Evolutionary conservation across 2,113 vertebrate genomes (phyloP).

Genomic region (Corythaeola cristata): DNA sequence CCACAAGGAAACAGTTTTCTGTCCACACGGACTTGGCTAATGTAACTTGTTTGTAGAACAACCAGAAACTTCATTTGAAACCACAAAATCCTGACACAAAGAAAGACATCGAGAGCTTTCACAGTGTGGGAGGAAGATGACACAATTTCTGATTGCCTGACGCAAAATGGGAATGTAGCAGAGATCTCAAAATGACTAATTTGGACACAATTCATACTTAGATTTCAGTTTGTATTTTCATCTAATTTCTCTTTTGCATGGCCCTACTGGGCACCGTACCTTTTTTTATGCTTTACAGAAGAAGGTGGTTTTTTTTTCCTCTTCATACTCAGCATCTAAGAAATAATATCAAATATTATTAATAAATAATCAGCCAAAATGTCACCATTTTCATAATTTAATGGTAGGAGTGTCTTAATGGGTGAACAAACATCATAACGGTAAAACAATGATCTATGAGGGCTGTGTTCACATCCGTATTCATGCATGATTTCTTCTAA

Average conservation of each 20-base stretch:
- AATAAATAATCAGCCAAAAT: not conserved
- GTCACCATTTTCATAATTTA: not conserved
- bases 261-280: not conserved
- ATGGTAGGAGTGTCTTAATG: not conserved
- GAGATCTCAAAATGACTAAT: constrained; percentile 25
- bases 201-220: not conserved
- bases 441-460: not conserved
- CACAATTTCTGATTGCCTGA: constrained; percentile 26
- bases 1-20: not conserved
- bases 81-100: constrained; percentile 35
- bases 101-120: not conserved
- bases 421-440: not conserved
- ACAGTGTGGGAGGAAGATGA: constrained; percentile 18
- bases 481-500: not conserved
- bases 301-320: not conserved
- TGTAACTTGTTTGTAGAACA: not conserved
- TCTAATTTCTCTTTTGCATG: not conserved
- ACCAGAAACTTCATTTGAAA: constrained; percentile 31
- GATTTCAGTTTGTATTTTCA: not conserved
- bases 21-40: not conserved
- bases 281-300: not conserved
- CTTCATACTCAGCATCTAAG: not conserved
- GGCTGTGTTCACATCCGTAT: not conserved
- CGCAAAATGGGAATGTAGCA: not conserved
- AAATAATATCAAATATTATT: not conserved